Base-by-base conservation (phyloP, 1,140 invertebrate genomes). In the Caenorhabditis tropicalis region DNA sequence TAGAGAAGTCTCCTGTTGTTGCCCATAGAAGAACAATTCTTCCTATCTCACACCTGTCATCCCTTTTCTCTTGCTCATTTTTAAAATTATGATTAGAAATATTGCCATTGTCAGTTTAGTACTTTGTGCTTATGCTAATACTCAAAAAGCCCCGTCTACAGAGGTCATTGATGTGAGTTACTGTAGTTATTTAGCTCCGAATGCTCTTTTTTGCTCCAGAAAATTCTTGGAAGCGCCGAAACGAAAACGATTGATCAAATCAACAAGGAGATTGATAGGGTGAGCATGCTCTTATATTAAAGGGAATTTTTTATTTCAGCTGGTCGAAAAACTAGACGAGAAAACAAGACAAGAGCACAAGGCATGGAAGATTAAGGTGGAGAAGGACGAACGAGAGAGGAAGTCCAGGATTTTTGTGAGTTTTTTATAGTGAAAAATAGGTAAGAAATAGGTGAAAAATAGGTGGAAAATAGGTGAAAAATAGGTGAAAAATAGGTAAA, bases 141-240 rank as follows among this genome's bases (percentile, higher is more conserved):
- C 65, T 24, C 65, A 74, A 43, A 33, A 21, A 2, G 15, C 65
- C 19, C 65, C 65, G 21, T 74, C 65, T 27, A 74, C 65, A 10
- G 65, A 74, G 43, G 65, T 74, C 21, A 74, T 74, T 74, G 65
- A 74, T 74, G 65, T 74, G n/a, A 74, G 65, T 56, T 56, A 4
- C n/a, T n/a, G n/a, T n/a, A 12, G 39, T 6, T 6, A 43, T 5
- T 5, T 43, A 43, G 39, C 5, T 43, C 39, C 5, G 12, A 43
- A 43, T 6, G 12, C 12, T 43, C 39, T 43, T 12, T n/a, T n/a
- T n/a, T n/a, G n/a, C n/a, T n/a, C n/a, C 65, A 74, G 65, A 74
- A 74, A 74, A 74, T 74, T 36, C 65, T 74, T 46, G 65, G 65
- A 24, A 74, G 65, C 27, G 65, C 65, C 2, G 65, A 74, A 43